Percentiles rank a stretch among this genome's conserved stretches.
phyloP scores from a whole-genome alignment of 2,797 vertebrate species.

The Poecilia wingei region DNA sequence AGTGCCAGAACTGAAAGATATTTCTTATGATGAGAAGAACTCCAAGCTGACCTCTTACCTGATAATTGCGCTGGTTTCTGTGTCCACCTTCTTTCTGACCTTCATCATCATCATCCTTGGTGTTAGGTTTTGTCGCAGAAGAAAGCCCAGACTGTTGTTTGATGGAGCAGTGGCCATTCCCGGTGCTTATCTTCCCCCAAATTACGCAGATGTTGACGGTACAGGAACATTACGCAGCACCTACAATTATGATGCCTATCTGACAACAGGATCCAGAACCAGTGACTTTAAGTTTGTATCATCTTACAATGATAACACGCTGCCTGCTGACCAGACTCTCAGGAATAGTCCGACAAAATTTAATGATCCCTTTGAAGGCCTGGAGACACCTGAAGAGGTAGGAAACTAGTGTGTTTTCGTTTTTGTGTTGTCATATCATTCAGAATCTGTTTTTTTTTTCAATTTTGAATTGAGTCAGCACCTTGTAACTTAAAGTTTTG shows the following conservation, averaged over 20 bases:
- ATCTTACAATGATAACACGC: constrained; percentile 27
- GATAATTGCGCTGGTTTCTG: not conserved
- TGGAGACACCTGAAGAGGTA: not conserved
- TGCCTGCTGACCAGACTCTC: constrained; percentile 14
- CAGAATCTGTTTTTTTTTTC: not conserved
- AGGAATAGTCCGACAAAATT: constrained; percentile 35
- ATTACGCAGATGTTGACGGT: constrained; percentile 74
- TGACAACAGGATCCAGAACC: constrained; percentile 17
- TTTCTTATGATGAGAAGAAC: not conserved
- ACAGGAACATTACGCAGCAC: constrained; percentile 53
- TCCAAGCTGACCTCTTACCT: not conserved
- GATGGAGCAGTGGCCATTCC: not conserved
- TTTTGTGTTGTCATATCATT: not conserved
- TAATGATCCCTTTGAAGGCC: constrained; percentile 44
- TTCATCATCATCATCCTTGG: constrained; percentile 39
- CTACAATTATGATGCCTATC: constrained; percentile 24
- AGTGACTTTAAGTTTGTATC: constrained; percentile 55
- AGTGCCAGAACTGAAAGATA: not conserved
- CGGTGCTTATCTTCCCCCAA: not conserved
- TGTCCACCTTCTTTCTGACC: constrained; percentile 75
- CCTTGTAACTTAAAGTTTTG: not conserved
- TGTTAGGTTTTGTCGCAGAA: constrained; percentile 39
- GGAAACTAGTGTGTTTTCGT: not conserved
- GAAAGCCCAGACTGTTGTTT: not conserved
- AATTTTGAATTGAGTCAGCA: not conserved